Evolutionary conservation across 2,113 vertebrate genomes (phyloP), one percentile per base, ranked within the genome.

Genomic region (Jaculus jaculus): DNA sequence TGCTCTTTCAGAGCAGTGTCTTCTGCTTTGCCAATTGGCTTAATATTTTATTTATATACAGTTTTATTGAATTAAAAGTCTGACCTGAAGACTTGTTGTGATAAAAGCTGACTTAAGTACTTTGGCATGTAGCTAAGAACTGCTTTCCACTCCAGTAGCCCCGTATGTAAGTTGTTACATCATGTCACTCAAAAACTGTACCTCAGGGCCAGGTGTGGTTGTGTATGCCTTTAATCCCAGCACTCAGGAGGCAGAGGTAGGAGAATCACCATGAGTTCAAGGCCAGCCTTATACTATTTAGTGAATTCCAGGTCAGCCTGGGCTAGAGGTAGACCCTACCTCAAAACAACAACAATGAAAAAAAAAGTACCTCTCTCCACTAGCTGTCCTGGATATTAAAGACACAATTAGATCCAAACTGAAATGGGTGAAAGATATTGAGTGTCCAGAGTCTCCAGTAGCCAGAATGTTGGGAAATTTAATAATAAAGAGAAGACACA

Each of bases 41-140:
- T 86, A 79, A 58, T 91, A 15, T 58, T 89, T 87, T n/a, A 86
- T 69, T 93, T 74, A 69, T 74, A 73, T 5, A 60, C 58, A 73
- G 61, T 37, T 94, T 58, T 74, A 87, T n/a, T 79, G 79, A 75
- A 61, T 91, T 86, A 68, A 89, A 75, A 80, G 65, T 10, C 68
- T 69, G 78, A 87, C 26, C 60, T 7, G 42, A 89, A 89, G 91
- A 32, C 81, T 66, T 15, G 4, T 34, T 72, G 72, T 84, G 60
- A 77, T 92, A 81, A 71, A 71, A 94, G 18, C 72, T 79, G 10
- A 32, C 26, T 1, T 20, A 51, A 69, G 18, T 83, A 26, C 18
- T 91, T 90, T 92, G 69, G 87, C 32, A n/a, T 12, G 4, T 5
- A 82, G 87, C 42, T 94, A 42, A 78, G 74, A 88, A 85, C 39